Evolutionary conservation across 23 tunicate species (phyloP).

Genomic region (Diplosoma virens): DNA sequence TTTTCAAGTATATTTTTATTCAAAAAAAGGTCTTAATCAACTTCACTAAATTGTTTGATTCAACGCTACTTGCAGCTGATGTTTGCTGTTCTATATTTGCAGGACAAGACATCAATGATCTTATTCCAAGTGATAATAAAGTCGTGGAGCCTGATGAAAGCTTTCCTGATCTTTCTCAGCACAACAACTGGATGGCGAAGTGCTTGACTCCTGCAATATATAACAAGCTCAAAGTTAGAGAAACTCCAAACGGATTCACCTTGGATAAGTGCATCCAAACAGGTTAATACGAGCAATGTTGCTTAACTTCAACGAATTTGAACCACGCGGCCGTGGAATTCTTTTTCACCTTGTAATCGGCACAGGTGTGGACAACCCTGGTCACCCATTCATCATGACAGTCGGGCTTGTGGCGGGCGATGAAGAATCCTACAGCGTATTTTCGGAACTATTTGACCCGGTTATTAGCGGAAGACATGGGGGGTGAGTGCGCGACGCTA

Average conservation of each 20-base stretch:
- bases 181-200: conserved; percentile 92
- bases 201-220: conserved; percentile 79
- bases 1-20: too few relatives aligned
- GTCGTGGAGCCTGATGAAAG: conserved; percentile 21
- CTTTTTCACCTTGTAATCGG: too few relatives aligned
- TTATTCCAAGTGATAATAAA: conserved; percentile 36
- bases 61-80: too few relatives aligned
- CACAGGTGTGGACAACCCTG: conserved; percentile 84
- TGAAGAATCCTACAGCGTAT: conserved; percentile 82
- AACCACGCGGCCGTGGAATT: too few relatives aligned
- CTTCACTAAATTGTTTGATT: too few relatives aligned
- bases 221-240: conserved; percentile 47
- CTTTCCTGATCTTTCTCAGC: conserved; percentile 76
- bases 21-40: too few relatives aligned
- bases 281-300: conserved; percentile 25
- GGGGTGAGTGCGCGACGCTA: conserved; percentile 53
- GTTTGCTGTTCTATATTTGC: too few relatives aligned
- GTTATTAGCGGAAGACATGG: conserved; percentile 86
- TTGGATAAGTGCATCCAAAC: conserved; percentile 86
- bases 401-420: conserved; percentile 97
- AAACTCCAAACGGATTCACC: conserved; percentile 74
- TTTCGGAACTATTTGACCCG: conserved; percentile 86
- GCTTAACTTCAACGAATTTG: not conserved
- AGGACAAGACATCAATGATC: conserved; percentile 70
- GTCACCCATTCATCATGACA: conserved; percentile 97